Evolutionary conservation across 2,888 invertebrate genomes (phyloP), one percentile per base, ranked within the genome.

Genomic region (Hirudinaria manillensis): DNA sequence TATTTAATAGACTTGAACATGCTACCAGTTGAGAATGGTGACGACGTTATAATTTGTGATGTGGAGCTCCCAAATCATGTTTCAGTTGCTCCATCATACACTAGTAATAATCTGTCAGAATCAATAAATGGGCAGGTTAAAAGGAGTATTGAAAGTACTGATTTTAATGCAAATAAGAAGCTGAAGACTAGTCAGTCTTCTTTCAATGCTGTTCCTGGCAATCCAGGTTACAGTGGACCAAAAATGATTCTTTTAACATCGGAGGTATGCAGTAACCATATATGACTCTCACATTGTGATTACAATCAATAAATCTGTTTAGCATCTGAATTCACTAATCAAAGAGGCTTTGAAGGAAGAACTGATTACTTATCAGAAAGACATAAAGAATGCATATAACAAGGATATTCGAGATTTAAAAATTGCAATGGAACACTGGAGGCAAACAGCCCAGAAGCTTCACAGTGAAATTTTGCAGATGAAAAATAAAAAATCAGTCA

Each of bases 401-500:
- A 61, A 61, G 29, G 61, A 61, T 1, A 61, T 61, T 61, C 24
- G 24, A 61, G 61, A 61, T 1, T n/a, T 61, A 19, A 61, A 61
- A 61, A 61, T 24, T 61, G 61, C 24, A 7, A 61, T 61, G 24
- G 24, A 61, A 61, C 61, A 61, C 21, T 61, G 61, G 61, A 61
- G 29, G 21, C 24, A 24, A 10, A 61, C 61, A 27, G 61, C 61
- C 24, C 24, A 61, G 24, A 61, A 61, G 10, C 45, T 45, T 45
- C 45, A 45, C 45, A 16, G 45, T 16, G 45, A 45, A 45, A 45
- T 45, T 45, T 45, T 45, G 45, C 45, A 45, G 45, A 45, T 45
- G 45, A 45, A 45, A 45, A 45, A 27, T 61, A 61, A 61, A 61
- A 61, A 61, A 61, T 61, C 61, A 16, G 29, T 61, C n/a, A 19